These are phyloP conservation scores for Bilobella aurantiaca DNA, from an alignment of 1,140 invertebrate genomes.

Conservation along the genomic window DNA sequence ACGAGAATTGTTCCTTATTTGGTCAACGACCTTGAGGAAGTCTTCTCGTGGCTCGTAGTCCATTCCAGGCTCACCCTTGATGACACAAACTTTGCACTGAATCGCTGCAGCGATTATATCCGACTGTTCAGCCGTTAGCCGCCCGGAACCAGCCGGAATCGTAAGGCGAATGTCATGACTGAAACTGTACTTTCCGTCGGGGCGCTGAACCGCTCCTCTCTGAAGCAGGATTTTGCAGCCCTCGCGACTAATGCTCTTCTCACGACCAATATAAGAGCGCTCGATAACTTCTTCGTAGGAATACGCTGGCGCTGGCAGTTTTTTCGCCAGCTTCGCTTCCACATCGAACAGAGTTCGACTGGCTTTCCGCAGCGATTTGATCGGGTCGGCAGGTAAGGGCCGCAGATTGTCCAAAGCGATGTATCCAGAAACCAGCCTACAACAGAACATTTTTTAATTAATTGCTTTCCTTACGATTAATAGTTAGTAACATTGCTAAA, in stretches of 20 bases:
- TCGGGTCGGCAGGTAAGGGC: slow-evolving; percentile 14
- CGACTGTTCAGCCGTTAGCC: slow-evolving; percentile 15
- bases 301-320: slow-evolving; percentile 17
- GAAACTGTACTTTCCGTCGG: slow-evolving; percentile 16
- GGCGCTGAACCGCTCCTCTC: slow-evolving; percentile 32
- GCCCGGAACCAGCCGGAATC: slow-evolving; percentile 17
- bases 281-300: slow-evolving; percentile 33
- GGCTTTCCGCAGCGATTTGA: slow-evolving; percentile 8
- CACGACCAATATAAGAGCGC: slow-evolving; percentile 30
- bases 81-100: slow-evolving; percentile 24
- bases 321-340: slow-evolving; percentile 18
- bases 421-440: slow-evolving; percentile 21
- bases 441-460: too few species aligned
- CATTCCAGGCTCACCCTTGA: slow-evolving; percentile 30
- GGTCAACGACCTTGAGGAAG: slow-evolving; percentile 18
- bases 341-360: slow-evolving; percentile 11
- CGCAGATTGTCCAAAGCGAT: slow-evolving; percentile 28
- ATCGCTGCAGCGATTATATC: slow-evolving; percentile 13
- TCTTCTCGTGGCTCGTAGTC: slow-evolving; percentile 27
- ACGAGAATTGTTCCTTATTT: neutral
- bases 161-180: slow-evolving; percentile 27
- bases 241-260: slow-evolving; percentile 32
- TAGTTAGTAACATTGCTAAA: too few species aligned
- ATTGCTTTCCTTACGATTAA: too few species aligned
- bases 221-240: slow-evolving; percentile 36